phyloP scores from a whole-genome alignment of 2,888 invertebrate species.

The Chalcosyrphus nemorum region DNA sequence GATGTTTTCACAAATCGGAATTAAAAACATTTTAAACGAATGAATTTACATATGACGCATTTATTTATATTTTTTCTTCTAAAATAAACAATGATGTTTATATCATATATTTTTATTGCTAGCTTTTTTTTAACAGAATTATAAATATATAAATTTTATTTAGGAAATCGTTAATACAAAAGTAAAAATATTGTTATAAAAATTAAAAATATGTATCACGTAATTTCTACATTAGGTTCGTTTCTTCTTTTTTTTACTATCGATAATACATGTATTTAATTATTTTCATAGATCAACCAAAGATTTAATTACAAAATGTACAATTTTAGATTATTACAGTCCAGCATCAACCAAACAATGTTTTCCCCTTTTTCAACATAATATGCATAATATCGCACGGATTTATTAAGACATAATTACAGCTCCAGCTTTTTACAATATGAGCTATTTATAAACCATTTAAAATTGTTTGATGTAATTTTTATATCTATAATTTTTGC shows the following conservation, averaged over 20 bases:
- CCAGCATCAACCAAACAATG: not conserved
- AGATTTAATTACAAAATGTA: conserved; percentile 53
- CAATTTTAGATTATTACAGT: conserved; percentile 29
- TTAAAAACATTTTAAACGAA: not conserved
- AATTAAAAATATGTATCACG: conserved; percentile 59
- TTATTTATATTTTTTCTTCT: conserved; percentile 29
- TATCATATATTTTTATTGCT: conserved; percentile 49
- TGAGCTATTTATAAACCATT: not conserved
- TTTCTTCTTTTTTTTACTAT: conserved; percentile 27
- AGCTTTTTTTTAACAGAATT: conserved; percentile 49
- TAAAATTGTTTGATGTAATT: not conserved
- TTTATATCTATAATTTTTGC: not conserved
- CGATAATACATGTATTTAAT: conserved; percentile 35
- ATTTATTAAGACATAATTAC: not conserved
- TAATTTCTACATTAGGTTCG: conserved; percentile 47
- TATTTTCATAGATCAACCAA: conserved; percentile 35
- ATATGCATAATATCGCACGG: not conserved
- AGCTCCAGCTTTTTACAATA: not conserved
- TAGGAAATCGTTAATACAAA: conserved; percentile 57
- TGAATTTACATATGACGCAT: not conserved
- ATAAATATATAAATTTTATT: conserved; percentile 62
- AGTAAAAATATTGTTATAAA: conserved; percentile 56
- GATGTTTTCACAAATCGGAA: too few species aligned
- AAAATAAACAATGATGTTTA: conserved; percentile 38
- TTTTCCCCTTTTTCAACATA: not conserved